Evolutionary conservation across 2,113 vertebrate species (phyloP), one percentile per base, ranked within the genome.

Genomic region (Calypte anna): DNA sequence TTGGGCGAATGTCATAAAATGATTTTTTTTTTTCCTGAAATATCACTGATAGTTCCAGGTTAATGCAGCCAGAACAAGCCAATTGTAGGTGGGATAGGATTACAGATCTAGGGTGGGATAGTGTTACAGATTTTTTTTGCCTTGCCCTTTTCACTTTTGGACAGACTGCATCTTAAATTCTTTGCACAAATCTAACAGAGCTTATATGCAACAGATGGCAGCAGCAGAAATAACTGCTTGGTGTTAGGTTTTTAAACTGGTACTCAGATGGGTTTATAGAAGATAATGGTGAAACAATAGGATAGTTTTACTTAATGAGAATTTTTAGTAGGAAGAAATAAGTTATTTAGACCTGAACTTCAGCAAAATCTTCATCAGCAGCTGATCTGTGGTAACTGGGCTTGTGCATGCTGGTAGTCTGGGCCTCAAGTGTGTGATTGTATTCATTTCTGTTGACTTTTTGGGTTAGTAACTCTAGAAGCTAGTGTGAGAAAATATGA

Each of bases 91-190:
- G 57, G 38, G 74, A 67, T 66, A 87, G 67, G 76, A 82, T 92
- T 92, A 85, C 16, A 0, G 20, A 27, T 46, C 33, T 82, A 43
- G 90, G 89, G 78, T 89, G 57, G 38, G 74, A 67, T 66, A 87
- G 67, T 72, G 79, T 92, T 92, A 85, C 16, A 0, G 20, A 27
- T 46, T 67, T 77, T 76, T 76, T 94, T 74, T 75, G 40, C 69
- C 73, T 87, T 94, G 84, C 66, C 91, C 86, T 95, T 94, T 95
- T 93, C 74, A 90, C 78, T 91, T 96, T 85, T 94, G 84, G 84
- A 90, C 81, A 95, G 91, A 89, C 72, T 83, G 70, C 82, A 77
- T 21, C 3, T 13, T 93, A 92, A 95, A 90, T 91, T 90, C 84
- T 86, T 95, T 92, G 85, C 90, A 77, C 59, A 84, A 87, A 63